Evolutionary conservation across 23 tunicate genomes (phyloP).

Genomic region (Diplosoma virens): DNA sequence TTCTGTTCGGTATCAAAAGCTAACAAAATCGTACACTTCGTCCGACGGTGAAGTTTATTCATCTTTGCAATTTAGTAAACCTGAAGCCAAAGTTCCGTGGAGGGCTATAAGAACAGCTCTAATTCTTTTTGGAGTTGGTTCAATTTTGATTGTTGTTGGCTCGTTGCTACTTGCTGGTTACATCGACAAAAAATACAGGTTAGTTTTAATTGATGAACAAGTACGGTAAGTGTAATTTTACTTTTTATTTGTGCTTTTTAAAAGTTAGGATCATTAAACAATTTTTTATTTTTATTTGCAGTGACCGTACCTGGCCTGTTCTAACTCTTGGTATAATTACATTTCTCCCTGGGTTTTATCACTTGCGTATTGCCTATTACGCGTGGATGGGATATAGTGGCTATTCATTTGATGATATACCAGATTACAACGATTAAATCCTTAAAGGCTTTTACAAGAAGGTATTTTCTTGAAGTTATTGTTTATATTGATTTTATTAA

Average conservation of each 20-base stretch:
- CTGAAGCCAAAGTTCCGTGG: conserved; percentile 67
- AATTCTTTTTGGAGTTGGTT: conserved; percentile 49
- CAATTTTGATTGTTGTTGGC: conserved; percentile 58
- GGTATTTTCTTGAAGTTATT: too few species aligned
- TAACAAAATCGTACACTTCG: conserved; percentile 33
- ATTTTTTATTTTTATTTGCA: not conserved
- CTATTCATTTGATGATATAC: conserved; percentile 91
- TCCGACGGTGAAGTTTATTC: conserved; percentile 76
- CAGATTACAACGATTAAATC: conserved; percentile 64
- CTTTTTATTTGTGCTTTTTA: not conserved
- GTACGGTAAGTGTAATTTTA: not conserved
- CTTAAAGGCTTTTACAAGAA: too few species aligned
- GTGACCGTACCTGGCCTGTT: conserved; percentile 96
- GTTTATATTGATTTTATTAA: too few species aligned
- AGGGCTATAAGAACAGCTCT: conserved; percentile 64
- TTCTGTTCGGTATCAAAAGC: conserved; percentile 55
- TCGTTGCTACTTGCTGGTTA: conserved; percentile 72
- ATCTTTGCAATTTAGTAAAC: conserved; percentile 67
- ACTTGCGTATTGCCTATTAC: conserved; percentile 79
- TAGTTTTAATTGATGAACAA: not conserved
- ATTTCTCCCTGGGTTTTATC: conserved; percentile 90
- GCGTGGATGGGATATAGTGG: conserved; percentile 78
- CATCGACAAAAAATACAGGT: conserved; percentile 75
- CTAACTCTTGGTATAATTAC: conserved; percentile 71
- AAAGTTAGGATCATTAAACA: not conserved